A percentile compares a stretch with the other conserved stretches of the same genome.
These are phyloP conservation scores for Etheostoma perlongum DNA, from an alignment of 2,797 vertebrate genomes.

Conservation along the genomic window DNA sequence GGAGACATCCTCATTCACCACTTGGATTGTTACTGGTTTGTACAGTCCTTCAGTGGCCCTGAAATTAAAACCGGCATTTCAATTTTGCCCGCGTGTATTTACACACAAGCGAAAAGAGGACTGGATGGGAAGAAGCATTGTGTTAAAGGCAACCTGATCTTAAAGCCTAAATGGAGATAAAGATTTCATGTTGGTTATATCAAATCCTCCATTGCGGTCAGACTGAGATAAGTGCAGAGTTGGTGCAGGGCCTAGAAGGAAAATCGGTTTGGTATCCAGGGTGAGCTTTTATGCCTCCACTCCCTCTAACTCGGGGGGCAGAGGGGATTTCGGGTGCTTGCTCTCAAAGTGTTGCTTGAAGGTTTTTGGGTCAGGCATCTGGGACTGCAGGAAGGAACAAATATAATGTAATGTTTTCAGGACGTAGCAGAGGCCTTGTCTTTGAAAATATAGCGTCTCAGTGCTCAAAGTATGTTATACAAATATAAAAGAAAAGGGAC, in stretches of 20 bases:
- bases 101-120: conserved; percentile 66
- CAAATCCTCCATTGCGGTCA: conserved; percentile 62
- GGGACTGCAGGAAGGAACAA: conserved; percentile 84
- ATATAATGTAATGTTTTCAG: background rate
- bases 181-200: conserved; percentile 48
- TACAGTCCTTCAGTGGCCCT: conserved; percentile 37
- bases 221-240: conserved; percentile 60
- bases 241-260: conserved; percentile 56
- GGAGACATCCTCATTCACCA: conserved; percentile 28
- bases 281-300: conserved; percentile 89
- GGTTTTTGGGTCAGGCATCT: conserved; percentile 98
- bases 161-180: conserved; percentile 50
- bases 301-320: conserved; percentile 93
- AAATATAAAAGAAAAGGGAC: background rate
- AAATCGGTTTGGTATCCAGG: conserved; percentile 44
- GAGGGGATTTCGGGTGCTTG: conserved; percentile 95
- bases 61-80: conserved; percentile 33
- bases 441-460: background rate
- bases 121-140: conserved; percentile 46
- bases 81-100: conserved; percentile 30
- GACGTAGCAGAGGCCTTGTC: background rate
- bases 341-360: conserved; percentile 99
- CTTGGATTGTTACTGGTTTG: conserved; percentile 44
- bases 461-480: background rate
- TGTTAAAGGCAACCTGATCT: conserved; percentile 52